Conservation (phyloP, 2,113 vertebrate species). For the Epinephelus moara region DNA sequence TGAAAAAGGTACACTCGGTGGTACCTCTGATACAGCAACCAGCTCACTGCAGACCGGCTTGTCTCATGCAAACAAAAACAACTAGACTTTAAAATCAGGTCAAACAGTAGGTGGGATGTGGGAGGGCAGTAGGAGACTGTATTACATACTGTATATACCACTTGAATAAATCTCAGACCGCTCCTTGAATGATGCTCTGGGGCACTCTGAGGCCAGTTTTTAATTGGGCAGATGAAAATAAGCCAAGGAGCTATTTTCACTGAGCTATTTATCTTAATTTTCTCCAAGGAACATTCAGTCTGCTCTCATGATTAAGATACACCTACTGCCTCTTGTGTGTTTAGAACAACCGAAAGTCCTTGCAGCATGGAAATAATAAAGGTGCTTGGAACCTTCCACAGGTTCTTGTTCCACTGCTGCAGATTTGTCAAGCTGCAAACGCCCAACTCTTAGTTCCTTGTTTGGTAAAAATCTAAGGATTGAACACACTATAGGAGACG, state of each 20-base stretch:
- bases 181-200: slow-evolving; percentile 13
- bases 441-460: background rate
- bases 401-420: background rate
- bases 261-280: background rate
- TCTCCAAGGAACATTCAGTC: background rate
- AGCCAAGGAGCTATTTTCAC: background rate
- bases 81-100: slow-evolving; percentile 50
- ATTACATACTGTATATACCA: slow-evolving; percentile 14
- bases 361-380: background rate
- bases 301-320: background rate
- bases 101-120: slow-evolving; percentile 55
- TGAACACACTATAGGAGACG: background rate
- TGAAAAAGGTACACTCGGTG: slow-evolving; percentile 5
- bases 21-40: slow-evolving; percentile 14
- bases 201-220: slow-evolving; percentile 10
- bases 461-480: background rate
- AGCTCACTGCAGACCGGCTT: slow-evolving; percentile 25
- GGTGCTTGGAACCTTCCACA: background rate
- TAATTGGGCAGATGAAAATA: slow-evolving; percentile 22
- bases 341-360: background rate
- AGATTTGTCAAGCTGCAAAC: background rate
- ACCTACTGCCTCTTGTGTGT: background rate
- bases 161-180: slow-evolving; percentile 36
- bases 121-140: slow-evolving; percentile 47
- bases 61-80: slow-evolving; percentile 39